Evolutionary conservation across 2,888 invertebrate species (phyloP).

Genomic region (Phragmatobia fuliginosa): DNA sequence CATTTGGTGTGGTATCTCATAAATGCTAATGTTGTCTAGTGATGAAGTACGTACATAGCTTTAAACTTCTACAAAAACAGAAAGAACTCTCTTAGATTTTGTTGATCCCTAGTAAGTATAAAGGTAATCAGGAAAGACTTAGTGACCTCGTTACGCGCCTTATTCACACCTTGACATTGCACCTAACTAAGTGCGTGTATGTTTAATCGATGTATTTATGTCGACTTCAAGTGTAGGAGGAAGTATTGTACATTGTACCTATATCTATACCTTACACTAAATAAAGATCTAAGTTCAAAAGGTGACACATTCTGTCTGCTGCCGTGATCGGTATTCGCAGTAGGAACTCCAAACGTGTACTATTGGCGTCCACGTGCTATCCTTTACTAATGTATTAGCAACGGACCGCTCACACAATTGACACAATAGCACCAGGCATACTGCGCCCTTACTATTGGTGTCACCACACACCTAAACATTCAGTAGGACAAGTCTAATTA

Average conservation of each 20-base stretch:
- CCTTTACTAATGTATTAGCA: slow-evolving; percentile 16
- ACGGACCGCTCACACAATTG: background rate
- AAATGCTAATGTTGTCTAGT: background rate
- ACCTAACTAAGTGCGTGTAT: background rate
- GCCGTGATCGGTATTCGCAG: too few relatives aligned
- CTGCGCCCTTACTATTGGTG: background rate
- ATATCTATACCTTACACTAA: too few relatives aligned
- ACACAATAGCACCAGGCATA: slow-evolving; percentile 8
- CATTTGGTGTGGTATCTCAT: background rate
- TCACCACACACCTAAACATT: background rate
- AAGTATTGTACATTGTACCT: too few relatives aligned
- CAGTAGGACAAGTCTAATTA: background rate
- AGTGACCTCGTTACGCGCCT: background rate
- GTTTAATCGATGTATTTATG: background rate
- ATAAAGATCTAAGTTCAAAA: background rate
- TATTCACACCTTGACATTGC: background rate
- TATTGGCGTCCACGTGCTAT: slow-evolving; percentile 16
- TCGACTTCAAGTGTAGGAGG: background rate
- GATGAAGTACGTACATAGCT: background rate
- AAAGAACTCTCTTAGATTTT: background rate
- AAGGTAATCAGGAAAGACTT: background rate
- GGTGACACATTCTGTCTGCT: too few relatives aligned
- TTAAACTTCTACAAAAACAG: background rate
- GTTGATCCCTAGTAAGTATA: background rate
- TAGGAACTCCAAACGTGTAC: background rate